A percentile compares a stretch with the other conserved stretches of the same genome.
phyloP scores from a whole-genome alignment of 2,113 vertebrate genomes.

The Athene noctua region DNA sequence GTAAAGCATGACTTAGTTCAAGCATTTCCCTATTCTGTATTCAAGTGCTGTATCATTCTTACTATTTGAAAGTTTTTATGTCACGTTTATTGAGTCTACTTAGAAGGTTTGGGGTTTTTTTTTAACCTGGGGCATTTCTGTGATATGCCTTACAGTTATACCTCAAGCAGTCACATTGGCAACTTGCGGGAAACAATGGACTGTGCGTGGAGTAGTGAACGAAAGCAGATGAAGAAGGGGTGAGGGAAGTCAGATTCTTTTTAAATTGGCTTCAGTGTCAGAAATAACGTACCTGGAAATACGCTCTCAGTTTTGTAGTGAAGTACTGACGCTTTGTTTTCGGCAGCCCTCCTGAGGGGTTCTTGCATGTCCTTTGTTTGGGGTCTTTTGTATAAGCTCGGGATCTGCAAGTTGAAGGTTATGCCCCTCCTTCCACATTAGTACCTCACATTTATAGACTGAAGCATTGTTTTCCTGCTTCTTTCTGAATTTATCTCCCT shows the following conservation, averaged over 20 bases:
- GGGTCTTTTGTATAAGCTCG: not conserved
- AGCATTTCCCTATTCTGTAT: not conserved
- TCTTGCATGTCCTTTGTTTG: constrained; percentile 10
- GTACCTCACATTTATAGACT: constrained; percentile 10
- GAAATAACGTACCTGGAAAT: not conserved
- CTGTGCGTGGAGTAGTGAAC: not conserved
- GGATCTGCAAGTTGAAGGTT: not conserved
- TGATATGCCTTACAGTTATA: not conserved
- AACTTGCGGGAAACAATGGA: not conserved
- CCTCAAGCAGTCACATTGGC: not conserved
- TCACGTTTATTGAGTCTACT: not conserved
- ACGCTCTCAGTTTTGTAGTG: not conserved
- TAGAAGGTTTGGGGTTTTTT: not conserved
- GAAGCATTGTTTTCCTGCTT: constrained; percentile 42
- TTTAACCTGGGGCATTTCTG: not conserved
- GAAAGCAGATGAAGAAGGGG: not conserved
- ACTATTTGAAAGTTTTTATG: not conserved
- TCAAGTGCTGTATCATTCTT: not conserved
- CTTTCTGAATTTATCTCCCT: constrained; percentile 45
- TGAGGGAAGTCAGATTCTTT: not conserved
- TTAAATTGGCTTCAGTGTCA: not conserved
- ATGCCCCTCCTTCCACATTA: constrained; percentile 29
- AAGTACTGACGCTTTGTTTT: not conserved
- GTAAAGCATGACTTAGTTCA: not conserved
- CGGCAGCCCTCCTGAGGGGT: not conserved